Conservation (phyloP, 2,113 vertebrate genomes). For the Oriolus oriolus region DNA sequence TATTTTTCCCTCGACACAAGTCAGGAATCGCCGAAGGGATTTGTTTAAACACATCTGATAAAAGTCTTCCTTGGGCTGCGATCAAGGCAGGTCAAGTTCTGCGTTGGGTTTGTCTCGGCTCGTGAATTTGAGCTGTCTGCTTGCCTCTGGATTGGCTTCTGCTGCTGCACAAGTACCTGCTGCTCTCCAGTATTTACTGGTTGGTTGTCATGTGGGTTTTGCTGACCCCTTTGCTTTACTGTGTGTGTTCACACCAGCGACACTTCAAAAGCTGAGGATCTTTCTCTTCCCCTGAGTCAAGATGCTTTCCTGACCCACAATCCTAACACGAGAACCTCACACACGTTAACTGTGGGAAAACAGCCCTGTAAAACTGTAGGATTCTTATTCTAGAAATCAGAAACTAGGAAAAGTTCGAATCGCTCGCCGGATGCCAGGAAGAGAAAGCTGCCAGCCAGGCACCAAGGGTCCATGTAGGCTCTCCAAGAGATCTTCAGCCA, state of each 20-base stretch:
- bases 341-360: neutral
- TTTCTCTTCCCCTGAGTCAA: neutral
- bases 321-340: neutral
- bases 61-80: neutral
- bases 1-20: neutral
- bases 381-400: neutral
- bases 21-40: neutral
- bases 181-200: neutral
- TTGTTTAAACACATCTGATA: conserved; percentile 28
- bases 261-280: neutral
- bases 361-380: neutral
- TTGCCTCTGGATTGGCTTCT: neutral
- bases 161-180: neutral
- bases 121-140: neutral
- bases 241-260: neutral
- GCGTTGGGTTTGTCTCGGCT: neutral
- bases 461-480: neutral
- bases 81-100: conserved; percentile 1
- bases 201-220: neutral
- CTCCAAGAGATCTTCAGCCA: neutral
- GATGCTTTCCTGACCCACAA: neutral
- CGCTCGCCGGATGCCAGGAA: neutral
- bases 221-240: neutral
- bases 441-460: neutral
- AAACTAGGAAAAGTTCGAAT: neutral